Evolutionary conservation across 2,888 invertebrate genomes (phyloP), one percentile per base, ranked within the genome.

Genomic region (Drosophila atripex): DNA sequence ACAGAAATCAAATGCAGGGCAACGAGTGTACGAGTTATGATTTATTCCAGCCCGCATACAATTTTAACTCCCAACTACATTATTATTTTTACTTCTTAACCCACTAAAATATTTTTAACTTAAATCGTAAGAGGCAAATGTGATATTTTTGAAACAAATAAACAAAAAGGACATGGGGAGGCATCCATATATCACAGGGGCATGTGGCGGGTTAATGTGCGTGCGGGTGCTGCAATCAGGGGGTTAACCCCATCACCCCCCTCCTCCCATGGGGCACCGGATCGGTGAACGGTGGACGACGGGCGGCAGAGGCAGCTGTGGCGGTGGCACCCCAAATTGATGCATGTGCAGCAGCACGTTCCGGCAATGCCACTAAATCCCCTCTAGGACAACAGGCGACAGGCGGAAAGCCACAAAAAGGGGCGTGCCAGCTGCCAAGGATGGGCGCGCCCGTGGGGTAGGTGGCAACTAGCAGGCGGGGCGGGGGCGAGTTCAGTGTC

Each of bases 311-410:
- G 45, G 18, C 28, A 60, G 59, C 41, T 35, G 28, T 45, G 60
- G 59, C 35, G 59, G 59, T 61, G 60, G 61, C 61, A 47, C 66
- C 66, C 63, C 63, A 71, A 71, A 69, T 69, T 69, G 69, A 69
- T 69, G 69, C 69, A 69, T 69, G 72, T 69, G 69, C 69, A 71
- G 63, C 72, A 69, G 63, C 69, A 69, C 69, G 69, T 71, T 69
- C 72, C 69, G 63, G 63, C 69, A 49, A 63, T 69, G 52, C 72
- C 72, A 71, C 69, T 69, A 69, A 69, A 69, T 69, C 69, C 69
- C 69, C 66, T 72, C 52, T 71, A 53, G 69, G 69, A 69, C 49
- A 71, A 70, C 68, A 70, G 68, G 50, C 68, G 59, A 68, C 43
- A 50, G 66, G 43, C 63, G 43, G 43, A 65, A 52, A 65, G 66